Conservation (phyloP, 2,797 vertebrate genomes). For the Margarornis squamiger region DNA sequence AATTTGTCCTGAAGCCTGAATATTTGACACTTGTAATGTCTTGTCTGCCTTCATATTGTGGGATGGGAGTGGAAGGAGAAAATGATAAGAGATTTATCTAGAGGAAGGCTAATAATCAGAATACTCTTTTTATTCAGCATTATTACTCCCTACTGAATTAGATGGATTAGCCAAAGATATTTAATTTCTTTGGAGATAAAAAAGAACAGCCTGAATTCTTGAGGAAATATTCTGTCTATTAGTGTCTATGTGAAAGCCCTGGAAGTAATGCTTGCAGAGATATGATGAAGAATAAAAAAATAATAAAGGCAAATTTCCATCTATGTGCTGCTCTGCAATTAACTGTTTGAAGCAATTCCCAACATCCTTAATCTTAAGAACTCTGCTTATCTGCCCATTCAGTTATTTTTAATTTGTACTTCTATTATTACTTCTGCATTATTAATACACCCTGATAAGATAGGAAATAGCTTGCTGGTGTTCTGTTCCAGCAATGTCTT, state of each 20-base stretch:
- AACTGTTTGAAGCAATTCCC: constrained; percentile 42
- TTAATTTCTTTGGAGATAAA: constrained; percentile 1
- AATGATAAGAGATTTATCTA: neutral
- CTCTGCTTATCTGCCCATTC: constrained; percentile 38
- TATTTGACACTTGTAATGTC: neutral
- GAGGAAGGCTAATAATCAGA: constrained; percentile 16
- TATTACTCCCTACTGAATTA: constrained; percentile 34
- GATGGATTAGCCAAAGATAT: constrained; percentile 9
- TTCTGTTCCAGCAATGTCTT: constrained; percentile 36
- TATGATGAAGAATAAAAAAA: constrained; percentile 33
- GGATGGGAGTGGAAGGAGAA: constrained; percentile 12
- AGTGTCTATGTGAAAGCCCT: neutral
- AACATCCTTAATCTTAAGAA: constrained; percentile 38
- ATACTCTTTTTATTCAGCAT: neutral
- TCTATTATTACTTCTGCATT: constrained; percentile 44
- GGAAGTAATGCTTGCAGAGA: neutral
- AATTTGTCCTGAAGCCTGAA: neutral
- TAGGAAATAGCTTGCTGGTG: constrained; percentile 25
- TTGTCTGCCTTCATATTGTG: constrained; percentile 10
- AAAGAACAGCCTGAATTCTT: neutral
- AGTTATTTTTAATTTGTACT: constrained; percentile 56
- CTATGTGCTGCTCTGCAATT: neutral
- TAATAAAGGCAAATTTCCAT: constrained; percentile 12
- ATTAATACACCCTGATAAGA: constrained; percentile 51
- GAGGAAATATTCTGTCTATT: constrained; percentile 20